These are phyloP conservation scores for Chaetodon trifascialis DNA, from an alignment of 2,113 vertebrate species.

Conservation along the genomic window DNA sequence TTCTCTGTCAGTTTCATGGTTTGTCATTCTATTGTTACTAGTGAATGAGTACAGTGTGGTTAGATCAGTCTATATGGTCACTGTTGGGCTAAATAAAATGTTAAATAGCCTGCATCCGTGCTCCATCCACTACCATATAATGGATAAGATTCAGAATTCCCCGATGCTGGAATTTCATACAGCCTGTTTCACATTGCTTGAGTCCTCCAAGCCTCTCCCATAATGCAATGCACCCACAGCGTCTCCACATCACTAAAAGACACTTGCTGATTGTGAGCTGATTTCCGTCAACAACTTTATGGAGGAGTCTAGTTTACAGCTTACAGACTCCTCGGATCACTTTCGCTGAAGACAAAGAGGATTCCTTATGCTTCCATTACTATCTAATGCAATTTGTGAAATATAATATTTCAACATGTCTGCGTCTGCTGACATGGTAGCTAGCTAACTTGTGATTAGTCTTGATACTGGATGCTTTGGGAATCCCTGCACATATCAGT, in stretches of 20 bases:
- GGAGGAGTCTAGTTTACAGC: slow-evolving; percentile 66
- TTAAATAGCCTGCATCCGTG: slow-evolving; percentile 11
- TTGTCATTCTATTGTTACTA: not conserved
- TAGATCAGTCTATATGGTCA: slow-evolving; percentile 11
- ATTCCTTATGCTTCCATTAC: slow-evolving; percentile 76
- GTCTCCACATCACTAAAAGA: slow-evolving; percentile 50
- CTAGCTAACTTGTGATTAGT: slow-evolving; percentile 71
- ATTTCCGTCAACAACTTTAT: slow-evolving; percentile 66
- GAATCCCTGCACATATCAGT: slow-evolving; percentile 64
- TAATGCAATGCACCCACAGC: slow-evolving; percentile 46
- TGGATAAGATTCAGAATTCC: slow-evolving; percentile 18
- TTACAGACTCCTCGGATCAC: slow-evolving; percentile 69
- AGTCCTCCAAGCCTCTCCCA: slow-evolving; percentile 42
- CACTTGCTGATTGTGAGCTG: slow-evolving; percentile 52
- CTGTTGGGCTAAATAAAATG: slow-evolving; percentile 7
- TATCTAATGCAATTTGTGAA: slow-evolving; percentile 76
- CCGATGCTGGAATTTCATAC: slow-evolving; percentile 16
- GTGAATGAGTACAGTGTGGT: not conserved
- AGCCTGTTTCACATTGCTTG: not conserved
- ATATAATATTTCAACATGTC: slow-evolving; percentile 76
- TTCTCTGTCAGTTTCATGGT: slow-evolving; percentile 10
- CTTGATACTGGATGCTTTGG: slow-evolving; percentile 70
- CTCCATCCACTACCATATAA: slow-evolving; percentile 5
- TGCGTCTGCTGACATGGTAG: slow-evolving; percentile 67
- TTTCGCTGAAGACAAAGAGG: slow-evolving; percentile 69